These are phyloP conservation scores for Epizoanthus rinbou DNA, from an alignment of 92 coral and sea anemone species.

Conservation along the genomic window DNA sequence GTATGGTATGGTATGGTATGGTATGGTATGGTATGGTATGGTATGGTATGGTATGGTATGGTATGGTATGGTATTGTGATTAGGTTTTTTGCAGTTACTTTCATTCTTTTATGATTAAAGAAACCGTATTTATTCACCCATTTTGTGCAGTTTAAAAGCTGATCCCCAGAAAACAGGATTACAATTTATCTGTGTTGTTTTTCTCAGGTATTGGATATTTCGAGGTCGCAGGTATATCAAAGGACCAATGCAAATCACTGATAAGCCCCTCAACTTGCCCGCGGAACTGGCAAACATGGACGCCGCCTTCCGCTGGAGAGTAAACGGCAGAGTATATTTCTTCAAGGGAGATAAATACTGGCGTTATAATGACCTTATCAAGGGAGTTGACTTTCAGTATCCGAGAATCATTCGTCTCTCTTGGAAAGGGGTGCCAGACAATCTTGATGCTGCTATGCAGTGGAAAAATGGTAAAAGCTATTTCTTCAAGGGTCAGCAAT, in stretches of 20 bases:
- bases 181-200: neutral
- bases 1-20: neutral
- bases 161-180: too few species aligned
- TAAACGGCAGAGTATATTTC: conserved; percentile 68
- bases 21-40: neutral
- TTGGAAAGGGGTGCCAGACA: conserved; percentile 58
- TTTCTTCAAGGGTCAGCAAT: conserved; percentile 69
- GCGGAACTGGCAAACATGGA: conserved; percentile 66
- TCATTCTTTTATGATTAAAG: neutral
- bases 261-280: conserved; percentile 57
- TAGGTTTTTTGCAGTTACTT: too few species aligned
- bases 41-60: neutral
- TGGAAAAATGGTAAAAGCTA: conserved; percentile 67
- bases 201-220: conserved; percentile 61
- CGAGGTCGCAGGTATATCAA: conserved; percentile 42
- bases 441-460: conserved; percentile 68
- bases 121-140: neutral
- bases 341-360: conserved; percentile 70
- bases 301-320: conserved; percentile 66
- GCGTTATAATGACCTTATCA: conserved; percentile 55
- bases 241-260: conserved; percentile 58
- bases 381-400: conserved; percentile 54
- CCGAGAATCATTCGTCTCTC: conserved; percentile 54
- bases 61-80: neutral
- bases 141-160: too few species aligned